These are phyloP conservation scores for Choloepus didactylus DNA, from an alignment of 2,797 vertebrate species.

Conservation along the genomic window DNA sequence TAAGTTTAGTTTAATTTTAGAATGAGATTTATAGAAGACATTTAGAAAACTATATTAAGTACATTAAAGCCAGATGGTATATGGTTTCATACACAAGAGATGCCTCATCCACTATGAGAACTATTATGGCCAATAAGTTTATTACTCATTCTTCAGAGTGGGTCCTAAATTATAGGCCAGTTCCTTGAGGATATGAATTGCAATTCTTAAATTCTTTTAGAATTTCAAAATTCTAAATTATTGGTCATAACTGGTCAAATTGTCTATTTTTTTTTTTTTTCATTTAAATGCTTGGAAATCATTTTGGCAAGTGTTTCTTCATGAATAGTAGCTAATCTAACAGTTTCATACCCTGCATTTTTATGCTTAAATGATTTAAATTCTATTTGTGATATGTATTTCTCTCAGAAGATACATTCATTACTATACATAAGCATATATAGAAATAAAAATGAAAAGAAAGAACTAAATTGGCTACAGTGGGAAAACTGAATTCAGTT, in stretches of 20 bases:
- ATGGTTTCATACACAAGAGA: conserved; percentile 83
- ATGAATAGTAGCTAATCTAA: conserved; percentile 59
- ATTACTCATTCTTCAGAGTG: conserved; percentile 82
- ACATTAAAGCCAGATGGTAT: conserved; percentile 84
- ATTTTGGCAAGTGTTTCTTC: conserved; percentile 66
- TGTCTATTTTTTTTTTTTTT: conserved; percentile 20
- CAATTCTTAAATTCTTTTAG: conserved; percentile 80
- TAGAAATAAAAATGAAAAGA: background rate
- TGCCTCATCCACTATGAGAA: conserved; percentile 82
- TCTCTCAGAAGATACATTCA: background rate
- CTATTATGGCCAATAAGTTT: conserved; percentile 81
- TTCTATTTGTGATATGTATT: background rate
- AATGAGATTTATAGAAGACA: conserved; percentile 83
- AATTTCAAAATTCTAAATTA: conserved; percentile 75
- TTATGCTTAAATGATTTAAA: conserved; percentile 59
- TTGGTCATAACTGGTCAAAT: conserved; percentile 42
- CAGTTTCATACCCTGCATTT: conserved; percentile 44
- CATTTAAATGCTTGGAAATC: conserved; percentile 70
- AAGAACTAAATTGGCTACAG: background rate
- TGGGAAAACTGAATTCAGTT: conserved; percentile 19
- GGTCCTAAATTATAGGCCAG: conserved; percentile 77
- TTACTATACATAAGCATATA: background rate
- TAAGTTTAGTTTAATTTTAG: conserved; percentile 80
- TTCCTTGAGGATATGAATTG: conserved; percentile 82
- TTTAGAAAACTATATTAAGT: conserved; percentile 82